A percentile compares a stretch with the other conserved stretches of the same genome.
These are phyloP conservation scores for Melanerpes aurifrons DNA, from an alignment of 2,113 vertebrate genomes.

Conservation along the genomic window DNA sequence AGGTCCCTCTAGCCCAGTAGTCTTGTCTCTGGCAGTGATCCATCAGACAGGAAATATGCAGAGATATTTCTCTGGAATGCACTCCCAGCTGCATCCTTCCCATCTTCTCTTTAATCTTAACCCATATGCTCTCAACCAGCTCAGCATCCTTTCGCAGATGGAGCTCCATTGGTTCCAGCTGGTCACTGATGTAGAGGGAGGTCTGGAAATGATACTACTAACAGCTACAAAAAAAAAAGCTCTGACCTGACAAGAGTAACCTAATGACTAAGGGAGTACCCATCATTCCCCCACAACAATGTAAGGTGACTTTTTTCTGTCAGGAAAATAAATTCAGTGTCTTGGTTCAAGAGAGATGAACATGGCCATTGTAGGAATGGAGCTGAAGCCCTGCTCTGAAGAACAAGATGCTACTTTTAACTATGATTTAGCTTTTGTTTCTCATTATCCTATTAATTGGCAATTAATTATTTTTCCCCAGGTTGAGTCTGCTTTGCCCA, in stretches of 20 bases:
- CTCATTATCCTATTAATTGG: not conserved
- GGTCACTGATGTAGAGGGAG: not conserved
- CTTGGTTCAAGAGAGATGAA: not conserved
- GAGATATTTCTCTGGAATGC: slow-evolving; percentile 27
- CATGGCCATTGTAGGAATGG: rapidly evolving
- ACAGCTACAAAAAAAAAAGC: not conserved
- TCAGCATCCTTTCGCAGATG: no score
- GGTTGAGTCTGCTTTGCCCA: not conserved
- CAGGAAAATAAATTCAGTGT: not conserved
- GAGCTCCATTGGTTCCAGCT: no score
- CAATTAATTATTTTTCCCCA: not conserved
- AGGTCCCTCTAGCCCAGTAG: not conserved
- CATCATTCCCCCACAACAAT: not conserved
- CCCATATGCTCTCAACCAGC: no score
- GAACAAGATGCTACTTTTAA: not conserved
- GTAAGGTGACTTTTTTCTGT: not conserved
- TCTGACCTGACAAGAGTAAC: not conserved
- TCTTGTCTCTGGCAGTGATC: not conserved
- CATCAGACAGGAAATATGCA: slow-evolving; percentile 6
- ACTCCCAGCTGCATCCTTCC: not conserved
- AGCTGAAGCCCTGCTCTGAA: not conserved
- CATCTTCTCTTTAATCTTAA: no score
- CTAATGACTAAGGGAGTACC: not conserved
- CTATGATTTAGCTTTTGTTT: not conserved
- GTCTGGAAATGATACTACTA: not conserved